These are phyloP conservation scores for Elachura formosa DNA, from an alignment of 2,113 vertebrate genomes.

Conservation along the genomic window DNA sequence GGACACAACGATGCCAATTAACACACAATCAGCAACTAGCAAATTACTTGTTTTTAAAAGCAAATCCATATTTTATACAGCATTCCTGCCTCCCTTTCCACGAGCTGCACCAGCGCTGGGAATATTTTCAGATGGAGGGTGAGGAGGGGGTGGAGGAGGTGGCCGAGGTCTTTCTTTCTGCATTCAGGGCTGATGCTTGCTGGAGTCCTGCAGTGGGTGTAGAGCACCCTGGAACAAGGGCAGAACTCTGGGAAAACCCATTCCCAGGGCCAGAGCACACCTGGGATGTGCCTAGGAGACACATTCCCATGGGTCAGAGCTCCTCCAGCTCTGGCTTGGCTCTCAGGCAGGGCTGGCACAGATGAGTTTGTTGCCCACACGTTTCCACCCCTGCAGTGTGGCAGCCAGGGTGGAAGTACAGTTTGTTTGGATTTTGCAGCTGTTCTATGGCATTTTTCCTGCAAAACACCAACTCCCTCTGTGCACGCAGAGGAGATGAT, in stretches of 20 bases:
- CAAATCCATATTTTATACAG: constrained; percentile 1
- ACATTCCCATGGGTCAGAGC: not conserved
- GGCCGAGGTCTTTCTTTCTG: not conserved
- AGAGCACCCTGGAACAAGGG: not conserved
- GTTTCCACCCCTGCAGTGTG: not conserved
- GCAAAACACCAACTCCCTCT: not conserved
- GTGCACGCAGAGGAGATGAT: not conserved
- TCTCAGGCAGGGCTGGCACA: not conserved
- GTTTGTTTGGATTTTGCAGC: constrained; percentile 2
- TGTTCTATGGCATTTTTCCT: not conserved
- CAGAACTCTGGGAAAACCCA: not conserved
- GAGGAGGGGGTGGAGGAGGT: not conserved
- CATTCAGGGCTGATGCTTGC: not conserved
- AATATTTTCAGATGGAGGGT: not conserved
- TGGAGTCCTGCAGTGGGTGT: not conserved
- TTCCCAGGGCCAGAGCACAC: not conserved
- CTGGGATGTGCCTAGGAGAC: not conserved
- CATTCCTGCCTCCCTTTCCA: constrained; percentile 12
- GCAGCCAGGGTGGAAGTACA: not conserved
- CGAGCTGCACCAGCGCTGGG: not conserved
- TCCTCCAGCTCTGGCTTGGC: not conserved
- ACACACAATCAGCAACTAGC: constrained; percentile 31
- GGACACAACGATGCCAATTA: constrained; percentile 52
- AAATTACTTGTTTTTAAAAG: constrained; percentile 37
- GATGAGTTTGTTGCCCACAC: not conserved